These are phyloP conservation scores for Neoascia interrupta DNA, from an alignment of 2,888 invertebrate species.

Conservation along the genomic window DNA sequence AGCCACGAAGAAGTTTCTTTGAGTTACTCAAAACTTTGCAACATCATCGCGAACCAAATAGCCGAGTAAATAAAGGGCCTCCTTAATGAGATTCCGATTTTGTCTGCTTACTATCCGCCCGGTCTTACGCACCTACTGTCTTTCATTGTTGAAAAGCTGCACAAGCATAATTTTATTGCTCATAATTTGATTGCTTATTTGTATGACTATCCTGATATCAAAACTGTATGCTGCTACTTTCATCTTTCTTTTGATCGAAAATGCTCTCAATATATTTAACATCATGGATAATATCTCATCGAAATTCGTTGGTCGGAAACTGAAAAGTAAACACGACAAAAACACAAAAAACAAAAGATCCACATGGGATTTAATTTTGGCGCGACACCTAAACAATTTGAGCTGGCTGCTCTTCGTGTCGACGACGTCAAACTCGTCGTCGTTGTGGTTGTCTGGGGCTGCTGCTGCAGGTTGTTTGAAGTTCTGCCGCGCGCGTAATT, in stretches of 20 bases:
- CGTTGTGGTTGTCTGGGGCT: too few species aligned
- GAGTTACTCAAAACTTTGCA: too few species aligned
- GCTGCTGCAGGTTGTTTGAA: constrained; percentile 45
- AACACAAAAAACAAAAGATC: not conserved
- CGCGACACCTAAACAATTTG: constrained; percentile 57
- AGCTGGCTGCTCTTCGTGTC: constrained; percentile 14
- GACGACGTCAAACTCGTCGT: constrained; percentile 44
- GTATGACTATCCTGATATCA: too few species aligned
- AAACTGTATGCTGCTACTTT: constrained; percentile 27
- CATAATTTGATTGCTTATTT: too few species aligned
- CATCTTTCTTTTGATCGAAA: constrained; percentile 59
- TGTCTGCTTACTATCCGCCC: constrained; percentile 24
- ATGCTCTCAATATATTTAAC: constrained; percentile 24
- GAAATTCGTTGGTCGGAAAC: constrained; percentile 28
- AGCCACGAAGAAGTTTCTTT: too few species aligned
- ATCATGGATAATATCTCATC: constrained; percentile 53
- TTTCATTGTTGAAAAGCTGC: constrained; percentile 9
- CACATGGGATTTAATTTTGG: constrained; percentile 37
- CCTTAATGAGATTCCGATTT: constrained; percentile 21
- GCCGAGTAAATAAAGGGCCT: too few species aligned
- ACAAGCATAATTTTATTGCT: constrained; percentile 37
- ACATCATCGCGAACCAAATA: too few species aligned
- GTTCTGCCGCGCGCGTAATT: constrained; percentile 48
- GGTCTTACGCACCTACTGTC: not conserved
- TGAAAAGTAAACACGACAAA: constrained; percentile 27